A percentile compares a stretch with the other conserved stretches of the same genome.
These are phyloP conservation scores for Paralvinella palmiformis DNA, from an alignment of 1,140 invertebrate genomes.

Conservation along the genomic window DNA sequence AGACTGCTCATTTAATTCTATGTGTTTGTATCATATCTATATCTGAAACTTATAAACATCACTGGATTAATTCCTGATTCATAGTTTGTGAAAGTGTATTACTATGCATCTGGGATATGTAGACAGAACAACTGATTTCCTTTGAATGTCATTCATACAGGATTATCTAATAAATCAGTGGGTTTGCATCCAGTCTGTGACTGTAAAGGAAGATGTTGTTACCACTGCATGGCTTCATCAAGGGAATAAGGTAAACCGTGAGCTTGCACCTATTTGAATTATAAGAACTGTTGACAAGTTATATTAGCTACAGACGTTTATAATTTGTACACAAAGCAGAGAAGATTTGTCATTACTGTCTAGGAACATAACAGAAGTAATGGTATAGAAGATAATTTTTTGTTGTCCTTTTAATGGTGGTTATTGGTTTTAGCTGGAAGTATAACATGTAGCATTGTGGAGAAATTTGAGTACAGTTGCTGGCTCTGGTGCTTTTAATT, in stretches of 20 bases:
- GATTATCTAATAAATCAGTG: slow-evolving; percentile 42
- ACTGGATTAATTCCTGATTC: neutral
- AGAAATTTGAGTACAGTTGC: neutral
- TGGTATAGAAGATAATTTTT: neutral
- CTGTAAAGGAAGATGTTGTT: slow-evolving; percentile 36
- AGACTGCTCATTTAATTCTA: neutral
- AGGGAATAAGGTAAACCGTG: slow-evolving; percentile 35
- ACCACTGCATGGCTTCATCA: slow-evolving; percentile 44
- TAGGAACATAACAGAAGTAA: neutral
- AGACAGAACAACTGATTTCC: neutral
- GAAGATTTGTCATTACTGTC: neutral
- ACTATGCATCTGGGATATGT: neutral
- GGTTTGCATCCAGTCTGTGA: slow-evolving; percentile 27
- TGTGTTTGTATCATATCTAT: neutral
- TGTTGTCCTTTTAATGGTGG: neutral
- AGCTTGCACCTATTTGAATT: neutral
- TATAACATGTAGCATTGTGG: neutral
- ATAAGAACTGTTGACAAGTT: neutral
- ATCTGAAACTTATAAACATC: neutral
- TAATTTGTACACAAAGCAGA: neutral
- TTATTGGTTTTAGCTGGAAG: neutral
- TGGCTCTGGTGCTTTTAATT: neutral
- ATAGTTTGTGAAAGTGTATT: neutral
- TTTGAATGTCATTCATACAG: slow-evolving; percentile 23
- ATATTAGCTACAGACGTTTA: neutral